Base-by-base conservation (phyloP, 2,888 invertebrate species). In the Philereme transversata region DNA sequence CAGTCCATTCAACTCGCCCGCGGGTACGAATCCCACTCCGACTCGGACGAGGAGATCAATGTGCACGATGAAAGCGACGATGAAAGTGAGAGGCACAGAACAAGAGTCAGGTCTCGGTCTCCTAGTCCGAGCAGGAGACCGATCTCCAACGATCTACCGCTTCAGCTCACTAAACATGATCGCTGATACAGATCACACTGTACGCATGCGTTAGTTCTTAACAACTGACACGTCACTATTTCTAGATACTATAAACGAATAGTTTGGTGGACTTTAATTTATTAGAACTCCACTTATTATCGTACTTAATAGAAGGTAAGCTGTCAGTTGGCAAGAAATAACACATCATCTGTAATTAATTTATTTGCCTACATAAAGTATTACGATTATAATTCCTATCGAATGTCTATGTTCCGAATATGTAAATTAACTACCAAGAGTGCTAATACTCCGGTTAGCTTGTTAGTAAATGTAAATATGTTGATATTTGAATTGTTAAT, bases 41-140 rank as follows among this genome's bases (percentile, higher is more conserved):
- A 95, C 75, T 94, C 94, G 22, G 97, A 97, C 76, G 96, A 95
- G 82, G 97, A 97, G 87, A 97, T 97, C 78, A 97, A 97, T 86
- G 97, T 97, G 6, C 96, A 97, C 79, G 97, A 97, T 72, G 94
- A 94, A 72, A 95, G 95, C 51, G 96, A 96, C 69, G 92, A 94
- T 56, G 95, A 95, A 66, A 82, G 86, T 6, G 90, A 89, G 61
- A 93, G 84, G 72, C 88, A 85, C 58, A 86, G 82, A 64, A 80
- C 82, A 78, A 78, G 89, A 79, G 83, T 93, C 74, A 82, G 87
- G 68, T 92, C 93, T 36, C 89, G 89, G 68, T 93, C 92, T 63
- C 89, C 88, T 48, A 47, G 34, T 7, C 34, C 34, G 45, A 45
- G 22, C 34, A 10, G 33, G 6, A 6, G 40, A 40, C 6, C 40